A percentile compares a stretch with the other conserved stretches of the same genome.
phyloP scores from a whole-genome alignment of 2,113 vertebrate species.

The Tragelaphus buxtoni region DNA sequence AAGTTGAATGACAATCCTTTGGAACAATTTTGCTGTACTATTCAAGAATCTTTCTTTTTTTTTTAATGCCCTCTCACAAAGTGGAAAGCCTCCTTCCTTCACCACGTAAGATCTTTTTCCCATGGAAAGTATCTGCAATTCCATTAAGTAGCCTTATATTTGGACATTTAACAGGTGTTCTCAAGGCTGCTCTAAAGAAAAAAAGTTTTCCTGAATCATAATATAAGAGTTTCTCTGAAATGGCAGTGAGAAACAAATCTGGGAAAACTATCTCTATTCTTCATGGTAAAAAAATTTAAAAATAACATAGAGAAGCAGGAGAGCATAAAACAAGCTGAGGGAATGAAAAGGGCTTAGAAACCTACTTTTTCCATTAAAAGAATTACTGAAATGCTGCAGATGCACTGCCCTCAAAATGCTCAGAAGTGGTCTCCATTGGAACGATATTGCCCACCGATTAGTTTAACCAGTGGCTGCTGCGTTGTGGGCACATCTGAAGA shows the following conservation, averaged over 20 bases:
- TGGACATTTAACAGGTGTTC: neutral
- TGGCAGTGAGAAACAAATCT: neutral
- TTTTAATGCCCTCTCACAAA: neutral
- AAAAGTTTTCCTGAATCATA: neutral
- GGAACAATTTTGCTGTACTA: neutral
- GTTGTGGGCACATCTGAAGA: fast-evolving
- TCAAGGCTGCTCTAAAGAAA: neutral
- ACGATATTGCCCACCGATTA: neutral
- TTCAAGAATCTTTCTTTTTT: neutral
- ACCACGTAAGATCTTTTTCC: neutral
- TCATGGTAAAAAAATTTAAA: neutral
- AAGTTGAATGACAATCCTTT: neutral
- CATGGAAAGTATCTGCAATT: neutral
- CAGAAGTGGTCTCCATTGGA: neutral
- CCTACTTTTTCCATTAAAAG: neutral
- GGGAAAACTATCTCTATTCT: neutral
- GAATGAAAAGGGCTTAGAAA: neutral
- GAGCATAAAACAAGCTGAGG: neutral
- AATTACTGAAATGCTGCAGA: neutral
- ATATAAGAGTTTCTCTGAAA: neutral
- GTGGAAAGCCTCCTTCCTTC: neutral
- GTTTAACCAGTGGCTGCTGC: neutral
- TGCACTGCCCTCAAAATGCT: neutral
- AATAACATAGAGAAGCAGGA: neutral
- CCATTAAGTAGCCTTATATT: neutral